Evolutionary conservation across 1,140 invertebrate species (phyloP).

Genomic region (Lutraria rhynchaena): DNA sequence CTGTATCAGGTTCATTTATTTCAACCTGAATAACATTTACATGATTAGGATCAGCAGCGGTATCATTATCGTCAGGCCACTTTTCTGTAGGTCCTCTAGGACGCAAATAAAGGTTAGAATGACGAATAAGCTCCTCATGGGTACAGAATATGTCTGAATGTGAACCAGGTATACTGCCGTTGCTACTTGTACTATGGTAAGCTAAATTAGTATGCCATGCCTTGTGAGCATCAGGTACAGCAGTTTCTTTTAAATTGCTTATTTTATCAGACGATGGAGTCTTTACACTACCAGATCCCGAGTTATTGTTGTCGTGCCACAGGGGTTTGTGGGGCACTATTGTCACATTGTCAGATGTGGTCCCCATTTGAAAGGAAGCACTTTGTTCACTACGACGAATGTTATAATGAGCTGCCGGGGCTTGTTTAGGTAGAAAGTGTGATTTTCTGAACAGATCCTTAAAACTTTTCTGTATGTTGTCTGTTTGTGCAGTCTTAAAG

Average conservation of each 20-base stretch:
- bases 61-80: too few species aligned
- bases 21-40: too few species aligned
- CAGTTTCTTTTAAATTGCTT: not conserved
- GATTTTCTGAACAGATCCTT: constrained; percentile 18
- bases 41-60: too few species aligned
- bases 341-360: constrained; percentile 39
- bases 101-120: not conserved
- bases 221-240: not conserved
- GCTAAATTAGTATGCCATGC: not conserved
- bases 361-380: constrained; percentile 6
- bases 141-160: too few species aligned
- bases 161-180: constrained; percentile 27
- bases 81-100: not conserved
- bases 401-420: constrained; percentile 29
- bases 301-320: constrained; percentile 45
- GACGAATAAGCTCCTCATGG: not conserved
- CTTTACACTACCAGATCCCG: constrained; percentile 30
- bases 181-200: constrained; percentile 3
- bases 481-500: constrained; percentile 15
- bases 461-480: constrained; percentile 35
- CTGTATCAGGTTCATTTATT: too few species aligned
- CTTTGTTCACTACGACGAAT: constrained; percentile 37
- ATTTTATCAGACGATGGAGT: not conserved
- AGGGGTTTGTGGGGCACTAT: constrained; percentile 20
- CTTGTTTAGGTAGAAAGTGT: not conserved